Conservation (phyloP, 1,140 invertebrate species). For the Heliconius melpomene region DNA sequence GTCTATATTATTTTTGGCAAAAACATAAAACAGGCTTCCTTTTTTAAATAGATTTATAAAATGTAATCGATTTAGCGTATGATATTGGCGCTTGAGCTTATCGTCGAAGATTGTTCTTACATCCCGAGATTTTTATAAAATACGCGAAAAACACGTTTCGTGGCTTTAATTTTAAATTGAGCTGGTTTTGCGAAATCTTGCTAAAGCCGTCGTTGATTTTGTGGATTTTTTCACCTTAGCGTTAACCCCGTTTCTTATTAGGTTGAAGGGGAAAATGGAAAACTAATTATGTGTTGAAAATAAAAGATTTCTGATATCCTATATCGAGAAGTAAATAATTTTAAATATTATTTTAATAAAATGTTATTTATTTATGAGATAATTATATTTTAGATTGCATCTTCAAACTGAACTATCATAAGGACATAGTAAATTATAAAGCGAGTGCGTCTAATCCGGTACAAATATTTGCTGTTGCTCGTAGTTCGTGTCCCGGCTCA, state of each 20-base stretch:
- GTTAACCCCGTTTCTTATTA: slow-evolving; percentile 49
- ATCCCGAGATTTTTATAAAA: slow-evolving; percentile 80
- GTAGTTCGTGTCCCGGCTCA: slow-evolving; percentile 56
- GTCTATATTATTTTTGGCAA: background rate
- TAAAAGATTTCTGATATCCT: no score
- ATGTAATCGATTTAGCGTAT: slow-evolving; percentile 57
- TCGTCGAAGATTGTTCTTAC: slow-evolving; percentile 75
- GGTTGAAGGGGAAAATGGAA: no score
- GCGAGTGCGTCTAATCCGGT: slow-evolving; percentile 46
- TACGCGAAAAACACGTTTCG: slow-evolving; percentile 80
- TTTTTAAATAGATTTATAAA: slow-evolving; percentile 43
- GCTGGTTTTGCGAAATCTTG: slow-evolving; percentile 75
- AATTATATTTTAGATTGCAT: no score
- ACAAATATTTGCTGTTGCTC: slow-evolving; percentile 66
- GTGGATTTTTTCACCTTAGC: slow-evolving; percentile 58
- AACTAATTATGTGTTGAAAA: no score
- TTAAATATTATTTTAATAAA: no score
- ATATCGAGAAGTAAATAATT: no score
- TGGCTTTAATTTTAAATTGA: slow-evolving; percentile 82
- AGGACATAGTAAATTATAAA: slow-evolving; percentile 17
- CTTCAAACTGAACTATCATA: no score
- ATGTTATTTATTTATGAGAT: no score
- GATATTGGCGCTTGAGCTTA: slow-evolving; percentile 53
- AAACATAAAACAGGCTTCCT: background rate
- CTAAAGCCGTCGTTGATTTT: slow-evolving; percentile 73